phyloP scores from a whole-genome alignment of 2,797 vertebrate genomes.

The Sarcophilus harrisii region DNA sequence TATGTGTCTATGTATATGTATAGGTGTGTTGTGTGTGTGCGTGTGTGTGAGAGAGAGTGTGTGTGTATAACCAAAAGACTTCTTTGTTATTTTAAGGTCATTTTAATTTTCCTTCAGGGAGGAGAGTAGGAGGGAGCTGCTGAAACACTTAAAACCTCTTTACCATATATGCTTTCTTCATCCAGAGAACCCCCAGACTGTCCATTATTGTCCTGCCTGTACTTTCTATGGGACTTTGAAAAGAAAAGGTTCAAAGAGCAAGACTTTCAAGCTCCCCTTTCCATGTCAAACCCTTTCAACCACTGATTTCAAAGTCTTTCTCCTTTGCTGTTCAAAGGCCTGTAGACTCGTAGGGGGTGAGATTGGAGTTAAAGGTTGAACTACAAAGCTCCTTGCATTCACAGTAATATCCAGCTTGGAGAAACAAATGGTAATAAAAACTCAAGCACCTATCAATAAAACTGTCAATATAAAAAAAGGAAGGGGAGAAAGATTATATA shows the following conservation, averaged over 20 bases:
- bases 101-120: slow-evolving; percentile 69
- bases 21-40: not conserved
- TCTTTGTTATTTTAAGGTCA: slow-evolving; percentile 57
- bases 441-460: slow-evolving; percentile 83
- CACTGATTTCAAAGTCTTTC: slow-evolving; percentile 94
- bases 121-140: slow-evolving; percentile 57
- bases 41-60: not conserved
- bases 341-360: slow-evolving; percentile 84
- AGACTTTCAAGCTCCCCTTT: slow-evolving; percentile 91
- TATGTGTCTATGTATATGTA: no score
- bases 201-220: slow-evolving; percentile 86
- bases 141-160: slow-evolving; percentile 83
- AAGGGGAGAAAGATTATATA: slow-evolving; percentile 75
- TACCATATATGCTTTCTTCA: slow-evolving; percentile 76
- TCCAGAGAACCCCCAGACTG: slow-evolving; percentile 78
- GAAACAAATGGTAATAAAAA: slow-evolving; percentile 83
- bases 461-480: slow-evolving; percentile 77
- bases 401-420: slow-evolving; percentile 81
- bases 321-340: slow-evolving; percentile 91
- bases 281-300: slow-evolving; percentile 93
- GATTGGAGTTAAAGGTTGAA: slow-evolving; percentile 88
- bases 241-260: slow-evolving; percentile 92
- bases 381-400: slow-evolving; percentile 87
- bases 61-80: slow-evolving; percentile 44
- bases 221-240: slow-evolving; percentile 88